Conservation (phyloP, 2,113 vertebrate species). For the Hoplias malabaricus region DNA sequence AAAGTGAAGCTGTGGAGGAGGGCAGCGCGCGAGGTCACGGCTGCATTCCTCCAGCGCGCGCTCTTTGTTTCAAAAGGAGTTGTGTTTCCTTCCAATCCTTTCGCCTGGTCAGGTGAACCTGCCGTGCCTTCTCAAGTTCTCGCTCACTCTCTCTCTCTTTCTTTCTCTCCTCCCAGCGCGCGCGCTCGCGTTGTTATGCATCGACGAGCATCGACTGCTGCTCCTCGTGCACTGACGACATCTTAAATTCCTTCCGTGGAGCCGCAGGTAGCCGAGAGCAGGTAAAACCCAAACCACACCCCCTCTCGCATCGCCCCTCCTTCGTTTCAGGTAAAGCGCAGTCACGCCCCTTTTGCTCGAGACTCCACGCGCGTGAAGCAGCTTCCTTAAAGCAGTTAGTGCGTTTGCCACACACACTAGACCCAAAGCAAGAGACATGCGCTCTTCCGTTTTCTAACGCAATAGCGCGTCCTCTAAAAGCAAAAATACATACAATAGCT, state of each 20-base stretch:
- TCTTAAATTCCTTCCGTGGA: constrained; percentile 60
- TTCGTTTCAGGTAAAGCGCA: constrained; percentile 72
- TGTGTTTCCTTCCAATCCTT: constrained; percentile 35
- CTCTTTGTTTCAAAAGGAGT: constrained; percentile 45
- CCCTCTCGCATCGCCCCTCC: too few species aligned
- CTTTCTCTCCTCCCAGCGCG: constrained; percentile 15
- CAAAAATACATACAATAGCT: too few species aligned
- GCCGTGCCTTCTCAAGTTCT: constrained; percentile 59
- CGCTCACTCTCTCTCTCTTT: constrained; percentile 57
- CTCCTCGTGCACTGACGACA: constrained; percentile 54
- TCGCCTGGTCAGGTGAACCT: constrained; percentile 51
- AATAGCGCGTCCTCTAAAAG: background rate
- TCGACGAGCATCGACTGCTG: constrained; percentile 33
- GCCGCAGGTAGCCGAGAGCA: constrained; percentile 67
- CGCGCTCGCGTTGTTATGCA: constrained; percentile 39
- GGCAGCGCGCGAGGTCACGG: background rate
- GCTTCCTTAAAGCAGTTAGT: background rate
- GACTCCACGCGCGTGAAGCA: background rate
- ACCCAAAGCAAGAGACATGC: background rate
- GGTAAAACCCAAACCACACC: constrained; percentile 73
- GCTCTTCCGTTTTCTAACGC: constrained; percentile 17
- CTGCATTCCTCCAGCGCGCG: background rate
- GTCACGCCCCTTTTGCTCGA: constrained; percentile 64
- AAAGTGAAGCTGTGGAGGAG: background rate
- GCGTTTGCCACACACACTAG: background rate